These are phyloP conservation scores for Drosophila histrio DNA, from an alignment of 2,888 invertebrate species.

Conservation along the genomic window DNA sequence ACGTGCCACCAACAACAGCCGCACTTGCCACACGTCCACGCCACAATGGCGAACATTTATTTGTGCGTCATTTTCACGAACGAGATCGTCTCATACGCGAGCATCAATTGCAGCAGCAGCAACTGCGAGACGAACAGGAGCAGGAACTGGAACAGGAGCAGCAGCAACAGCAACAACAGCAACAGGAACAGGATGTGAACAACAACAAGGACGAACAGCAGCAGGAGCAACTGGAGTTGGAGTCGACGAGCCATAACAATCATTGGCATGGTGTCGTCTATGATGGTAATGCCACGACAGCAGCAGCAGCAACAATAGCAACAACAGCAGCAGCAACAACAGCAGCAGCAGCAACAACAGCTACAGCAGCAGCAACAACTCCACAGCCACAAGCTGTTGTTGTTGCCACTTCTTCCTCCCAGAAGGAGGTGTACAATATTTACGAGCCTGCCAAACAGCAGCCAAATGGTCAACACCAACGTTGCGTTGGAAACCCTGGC, in stretches of 20 bases:
- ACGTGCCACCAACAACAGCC: conserved; percentile 33
- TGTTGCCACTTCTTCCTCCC: conserved; percentile 2
- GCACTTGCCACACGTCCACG: conserved; percentile 45
- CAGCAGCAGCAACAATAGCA: conserved; percentile 27
- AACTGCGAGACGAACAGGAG: conserved; percentile 49
- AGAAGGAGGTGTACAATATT: conserved; percentile 67
- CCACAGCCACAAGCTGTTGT: conserved; percentile 10
- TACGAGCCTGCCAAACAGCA: conserved; percentile 61
- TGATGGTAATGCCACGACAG: conserved; percentile 60
- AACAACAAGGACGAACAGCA: conserved; percentile 21
- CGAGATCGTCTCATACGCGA: conserved; percentile 84
- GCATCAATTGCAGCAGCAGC: conserved; percentile 84
- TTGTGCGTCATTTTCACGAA: conserved; percentile 84
- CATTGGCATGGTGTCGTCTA: conserved; percentile 76
- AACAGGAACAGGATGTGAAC: conserved; percentile 28
- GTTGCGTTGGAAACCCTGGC: conserved; percentile 50
- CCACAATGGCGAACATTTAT: conserved; percentile 77
- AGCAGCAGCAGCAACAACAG: not conserved
- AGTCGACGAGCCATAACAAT: conserved; percentile 58
- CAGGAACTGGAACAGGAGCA: conserved; percentile 10
- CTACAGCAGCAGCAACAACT: not conserved
- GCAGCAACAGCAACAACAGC: conserved; percentile 7
- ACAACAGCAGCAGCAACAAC: conserved; percentile 3
- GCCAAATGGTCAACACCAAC: conserved; percentile 52
- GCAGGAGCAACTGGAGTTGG: conserved; percentile 17